Conservation (phyloP, 2,888 invertebrate genomes). For the Drosophila histrio region DNA sequence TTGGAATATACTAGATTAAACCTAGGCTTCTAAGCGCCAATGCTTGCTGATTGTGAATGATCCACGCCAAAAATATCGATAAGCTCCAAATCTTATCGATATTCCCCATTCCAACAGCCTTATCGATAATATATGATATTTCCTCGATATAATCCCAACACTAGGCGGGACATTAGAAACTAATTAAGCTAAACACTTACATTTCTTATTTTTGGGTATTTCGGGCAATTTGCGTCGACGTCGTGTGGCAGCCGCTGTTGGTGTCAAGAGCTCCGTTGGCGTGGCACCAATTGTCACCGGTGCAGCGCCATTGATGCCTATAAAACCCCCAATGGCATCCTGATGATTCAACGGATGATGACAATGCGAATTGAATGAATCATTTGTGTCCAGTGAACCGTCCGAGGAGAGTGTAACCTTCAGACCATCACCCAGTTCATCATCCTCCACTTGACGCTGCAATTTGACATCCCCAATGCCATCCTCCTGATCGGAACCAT, state of each 20-base stretch:
- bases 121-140: too few species aligned
- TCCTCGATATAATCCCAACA: too few species aligned
- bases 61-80: too few species aligned
- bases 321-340: constrained; percentile 80
- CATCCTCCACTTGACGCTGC: constrained; percentile 83
- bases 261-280: constrained; percentile 63
- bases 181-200: constrained; percentile 85
- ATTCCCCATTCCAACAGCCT: too few species aligned
- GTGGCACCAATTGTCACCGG: constrained; percentile 50
- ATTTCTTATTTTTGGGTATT: constrained; percentile 94
- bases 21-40: too few species aligned
- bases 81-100: too few species aligned
- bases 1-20: too few species aligned
- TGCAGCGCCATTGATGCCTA: constrained; percentile 77
- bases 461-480: constrained; percentile 68
- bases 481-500: constrained; percentile 88
- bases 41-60: too few species aligned
- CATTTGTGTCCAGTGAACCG: constrained; percentile 80
- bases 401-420: constrained; percentile 82
- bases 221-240: constrained; percentile 93
- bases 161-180: too few species aligned
- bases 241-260: constrained; percentile 83
- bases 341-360: constrained; percentile 82
- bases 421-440: constrained; percentile 84
- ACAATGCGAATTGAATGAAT: constrained; percentile 81